phyloP scores from a whole-genome alignment of 2,113 vertebrate species.

The Ascaphus truei region DNA sequence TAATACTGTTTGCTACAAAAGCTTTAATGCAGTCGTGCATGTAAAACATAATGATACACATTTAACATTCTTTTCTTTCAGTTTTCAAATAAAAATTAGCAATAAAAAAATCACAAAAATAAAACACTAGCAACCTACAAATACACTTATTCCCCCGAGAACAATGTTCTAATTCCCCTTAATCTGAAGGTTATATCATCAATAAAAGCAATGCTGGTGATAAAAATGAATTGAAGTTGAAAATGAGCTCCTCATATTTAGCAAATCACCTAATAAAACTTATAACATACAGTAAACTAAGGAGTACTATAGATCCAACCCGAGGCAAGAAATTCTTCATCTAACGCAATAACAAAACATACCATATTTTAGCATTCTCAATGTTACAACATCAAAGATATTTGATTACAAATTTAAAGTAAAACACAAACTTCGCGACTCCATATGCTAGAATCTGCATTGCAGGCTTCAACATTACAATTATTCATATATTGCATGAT shows the following conservation, averaged over 20 bases:
- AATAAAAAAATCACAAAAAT: conserved; percentile 25
- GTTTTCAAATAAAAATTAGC: conserved; percentile 10
- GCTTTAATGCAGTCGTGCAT: background rate
- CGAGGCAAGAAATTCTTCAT: conserved; percentile 5
- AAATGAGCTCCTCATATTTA: conserved; percentile 16
- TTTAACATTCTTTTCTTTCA: conserved; percentile 4
- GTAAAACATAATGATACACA: too few relatives aligned
- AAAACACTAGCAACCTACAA: conserved; percentile 6
- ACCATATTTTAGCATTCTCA: background rate
- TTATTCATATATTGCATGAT: conserved; percentile 54
- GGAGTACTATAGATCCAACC: conserved; percentile 18
- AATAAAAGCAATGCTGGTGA: conserved; percentile 29
- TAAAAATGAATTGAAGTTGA: too few relatives aligned
- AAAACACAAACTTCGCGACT: background rate
- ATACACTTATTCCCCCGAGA: conserved; percentile 13
- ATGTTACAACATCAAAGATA: conserved; percentile 2
- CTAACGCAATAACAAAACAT: conserved; percentile 10
- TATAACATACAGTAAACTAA: conserved; percentile 22
- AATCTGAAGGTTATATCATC: conserved; percentile 24
- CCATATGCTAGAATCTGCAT: conserved; percentile 27
- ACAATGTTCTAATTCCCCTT: conserved; percentile 23
- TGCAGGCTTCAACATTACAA: conserved; percentile 47
- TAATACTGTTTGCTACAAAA: background rate
- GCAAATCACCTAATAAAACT: conserved; percentile 7
- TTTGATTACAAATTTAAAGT: conserved; percentile 1